Evolutionary conservation across 37 sponge, comb jelly and placozoan species (phyloP).

Genomic region (Eunapius fragilis): DNA sequence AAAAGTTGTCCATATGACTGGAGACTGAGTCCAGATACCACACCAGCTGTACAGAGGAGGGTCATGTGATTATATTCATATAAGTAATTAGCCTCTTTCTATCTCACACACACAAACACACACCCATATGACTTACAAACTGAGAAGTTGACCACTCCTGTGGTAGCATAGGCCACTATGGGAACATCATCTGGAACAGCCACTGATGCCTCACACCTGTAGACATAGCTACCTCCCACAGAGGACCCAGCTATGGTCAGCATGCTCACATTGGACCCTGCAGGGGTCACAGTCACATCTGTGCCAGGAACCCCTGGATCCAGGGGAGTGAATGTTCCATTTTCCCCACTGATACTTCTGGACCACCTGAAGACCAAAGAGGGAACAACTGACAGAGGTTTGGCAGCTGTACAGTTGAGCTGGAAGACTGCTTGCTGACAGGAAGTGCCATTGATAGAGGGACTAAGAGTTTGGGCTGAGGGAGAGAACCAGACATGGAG

Average conservation of each 20-base stretch:
- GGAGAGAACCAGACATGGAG: background rate
- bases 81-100: too few relatives aligned
- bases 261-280: background rate
- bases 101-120: background rate
- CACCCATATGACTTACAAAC: background rate
- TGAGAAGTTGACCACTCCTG: background rate
- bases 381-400: background rate
- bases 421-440: background rate
- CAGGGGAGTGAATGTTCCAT: background rate
- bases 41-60: background rate
- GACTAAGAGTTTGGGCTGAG: background rate
- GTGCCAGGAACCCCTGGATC: background rate
- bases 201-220: background rate
- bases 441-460: background rate
- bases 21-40: background rate
- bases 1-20: background rate
- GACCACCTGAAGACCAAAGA: background rate
- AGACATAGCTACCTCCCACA: background rate
- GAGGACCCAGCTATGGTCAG: constrained; percentile 2
- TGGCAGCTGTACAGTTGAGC: background rate
- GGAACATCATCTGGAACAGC: background rate
- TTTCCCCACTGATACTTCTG: background rate
- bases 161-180: background rate
- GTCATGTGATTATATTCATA: too few relatives aligned
- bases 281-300: background rate